Evolutionary conservation across 2,797 vertebrate genomes (phyloP).

Genomic region (Poeciliopsis gracilis): DNA sequence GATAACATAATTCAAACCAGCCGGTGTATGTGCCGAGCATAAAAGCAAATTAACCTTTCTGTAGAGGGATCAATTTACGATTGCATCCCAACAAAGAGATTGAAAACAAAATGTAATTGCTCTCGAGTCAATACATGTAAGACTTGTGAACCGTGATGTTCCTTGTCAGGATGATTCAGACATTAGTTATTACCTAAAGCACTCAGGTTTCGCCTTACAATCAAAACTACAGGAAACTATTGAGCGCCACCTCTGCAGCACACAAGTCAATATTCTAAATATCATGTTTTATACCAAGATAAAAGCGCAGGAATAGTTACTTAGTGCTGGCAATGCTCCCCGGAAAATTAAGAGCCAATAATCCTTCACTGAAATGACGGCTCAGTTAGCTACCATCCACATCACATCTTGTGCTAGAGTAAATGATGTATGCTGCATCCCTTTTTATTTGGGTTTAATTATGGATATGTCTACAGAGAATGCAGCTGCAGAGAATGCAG

Average conservation of each 20-base stretch:
- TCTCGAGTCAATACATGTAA: neutral
- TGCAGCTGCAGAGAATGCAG: no score
- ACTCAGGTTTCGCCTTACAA: neutral
- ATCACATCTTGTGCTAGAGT: neutral
- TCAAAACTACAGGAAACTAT: conserved; percentile 20
- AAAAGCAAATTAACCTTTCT: conserved; percentile 17
- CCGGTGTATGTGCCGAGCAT: conserved; percentile 4
- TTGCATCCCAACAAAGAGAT: neutral
- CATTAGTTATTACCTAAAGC: conserved; percentile 24
- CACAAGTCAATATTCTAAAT: conserved; percentile 28
- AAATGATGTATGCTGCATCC: neutral
- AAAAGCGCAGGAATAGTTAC: conserved; percentile 21
- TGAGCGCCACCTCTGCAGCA: conserved; percentile 17
- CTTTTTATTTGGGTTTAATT: neutral
- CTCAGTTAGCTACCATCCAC: neutral
- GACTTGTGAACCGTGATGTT: conserved; percentile 14
- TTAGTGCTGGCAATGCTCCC: conserved; percentile 26
- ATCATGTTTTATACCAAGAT: conserved; percentile 31
- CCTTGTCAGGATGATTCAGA: conserved; percentile 21
- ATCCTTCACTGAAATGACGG: conserved; percentile 46
- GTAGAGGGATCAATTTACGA: conserved; percentile 9
- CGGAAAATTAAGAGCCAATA: conserved; percentile 26
- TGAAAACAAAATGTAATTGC: conserved; percentile 9
- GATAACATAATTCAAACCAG: conserved; percentile 16
- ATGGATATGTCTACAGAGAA: neutral